Base-by-base conservation (phyloP, 2,797 vertebrate species). In the Cygnus olor region DNA sequence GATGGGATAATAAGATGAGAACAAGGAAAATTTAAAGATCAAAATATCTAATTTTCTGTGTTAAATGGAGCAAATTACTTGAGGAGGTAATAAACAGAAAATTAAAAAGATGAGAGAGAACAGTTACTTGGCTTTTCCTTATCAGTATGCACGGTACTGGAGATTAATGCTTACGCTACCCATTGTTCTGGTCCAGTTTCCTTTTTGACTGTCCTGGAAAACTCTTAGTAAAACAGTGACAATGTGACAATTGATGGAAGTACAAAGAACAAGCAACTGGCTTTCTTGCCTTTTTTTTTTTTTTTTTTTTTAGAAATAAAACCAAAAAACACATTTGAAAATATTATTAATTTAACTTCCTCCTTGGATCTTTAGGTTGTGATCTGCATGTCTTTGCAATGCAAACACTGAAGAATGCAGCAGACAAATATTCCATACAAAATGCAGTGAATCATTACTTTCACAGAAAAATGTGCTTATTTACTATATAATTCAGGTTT, bases 241-340 rank as follows among this genome's bases (percentile, higher is more conserved):
- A 97, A 97, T 95, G 1, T 88, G 91, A 96, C 95, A 97, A 97
- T 95, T 97, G 96, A 97, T 96, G 97, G 97, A 97, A 97, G 96
- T 97, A 94, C 84, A 95, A 91, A 95, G 79, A 96, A 93, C 86
- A 87, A 96, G 92, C 77, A 96, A 94, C 71, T 51, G 49, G 49
- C 49, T 51, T 51, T 51, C 49, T 51, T 51, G 49, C 49, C 22
- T 24, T 49, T n/a, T n/a, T 49, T 14, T 49, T 49, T 45, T 24
- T 82, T 94, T 96, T 96, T 97, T 96, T 83, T 93, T 96, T 89
- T 53, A 95, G 88, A 94, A 94, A 92, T 60, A 93, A 90, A 97
- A 97, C 88, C 94, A 77, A 92, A 80, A 95, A 94, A 58, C 42
- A 32, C 15, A 65, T 94, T 95, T 80, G 0, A 88, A 96, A 95